Base-by-base conservation (phyloP, 2,888 invertebrate genomes). In the Aricia artaxerxes region DNA sequence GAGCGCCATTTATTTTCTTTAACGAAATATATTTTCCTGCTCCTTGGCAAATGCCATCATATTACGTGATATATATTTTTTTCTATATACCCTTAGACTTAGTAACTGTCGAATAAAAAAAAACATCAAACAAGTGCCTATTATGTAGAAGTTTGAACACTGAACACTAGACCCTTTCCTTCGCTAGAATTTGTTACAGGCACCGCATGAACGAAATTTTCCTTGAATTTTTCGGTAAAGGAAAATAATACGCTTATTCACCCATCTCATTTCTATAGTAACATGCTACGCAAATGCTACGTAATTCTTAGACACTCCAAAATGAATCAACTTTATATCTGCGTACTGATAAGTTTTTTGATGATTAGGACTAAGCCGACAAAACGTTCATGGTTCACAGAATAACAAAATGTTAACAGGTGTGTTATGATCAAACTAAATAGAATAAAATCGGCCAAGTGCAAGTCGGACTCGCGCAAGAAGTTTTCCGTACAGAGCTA, bases 241-340 rank as follows among this genome's bases (percentile, higher is more conserved):
- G 9, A 9, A 11, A 49, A 49, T 49, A 9, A 11, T 3, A 35
- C 11, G 35, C 69, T 35, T 69, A 11, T 35, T 35, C 13, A 13
- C 13, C 13, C 9, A n/a, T 31, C 31, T 6, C n/a, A 24, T 24
- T 9, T 7, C 61, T 31, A 31, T 31, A 64, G 64, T 64, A 64
- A 77, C 73, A 44, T 0, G 44, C 64, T 64, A 64, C 61, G 24
- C 1, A 1, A 64, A n/a, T 73, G 64, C 76, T 76, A 53, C 57
- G 35, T 73, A 64, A 77, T 81, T 81, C 79, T 80, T 75, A 80
- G 80, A 79, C 76, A 80, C 75, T 79, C 31, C 40, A 76, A 61
- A 79, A 78, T 82, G 82, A 83, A 82, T 83, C 81, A 83, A 83
- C 77, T 77, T 82, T 82, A 84, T 84, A 83, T 76, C 76, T 73